Conservation (phyloP, 1,140 invertebrate genomes). For the Holotrichia oblita region DNA sequence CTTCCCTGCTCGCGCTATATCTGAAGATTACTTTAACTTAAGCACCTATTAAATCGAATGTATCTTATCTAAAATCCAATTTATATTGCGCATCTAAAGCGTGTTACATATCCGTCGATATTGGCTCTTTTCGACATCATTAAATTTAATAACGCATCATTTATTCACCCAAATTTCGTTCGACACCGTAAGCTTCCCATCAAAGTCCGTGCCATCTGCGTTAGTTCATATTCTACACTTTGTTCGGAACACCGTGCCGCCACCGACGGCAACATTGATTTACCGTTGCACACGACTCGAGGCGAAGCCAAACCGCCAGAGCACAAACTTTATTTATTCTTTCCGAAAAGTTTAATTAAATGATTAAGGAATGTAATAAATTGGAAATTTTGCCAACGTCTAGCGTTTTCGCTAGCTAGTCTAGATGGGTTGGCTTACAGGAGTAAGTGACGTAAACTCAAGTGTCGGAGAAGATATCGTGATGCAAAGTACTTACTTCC, state of each 20-base stretch:
- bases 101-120: slow-evolving; percentile 16
- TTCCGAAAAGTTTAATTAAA: slow-evolving; percentile 37
- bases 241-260: background rate
- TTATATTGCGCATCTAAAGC: slow-evolving; percentile 12
- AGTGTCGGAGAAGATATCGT: slow-evolving; percentile 34
- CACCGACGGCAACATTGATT: slow-evolving; percentile 22
- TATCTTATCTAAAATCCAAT: slow-evolving; percentile 31
- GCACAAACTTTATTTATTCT: slow-evolving; percentile 32
- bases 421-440: background rate
- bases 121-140: slow-evolving; percentile 22
- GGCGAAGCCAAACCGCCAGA: slow-evolving; percentile 14
- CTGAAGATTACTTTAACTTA: slow-evolving; percentile 22
- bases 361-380: slow-evolving; percentile 36
- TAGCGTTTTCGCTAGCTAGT: background rate
- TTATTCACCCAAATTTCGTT: slow-evolving; percentile 32
- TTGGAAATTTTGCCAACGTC: slow-evolving; percentile 24
- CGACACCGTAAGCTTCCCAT: slow-evolving; percentile 30
- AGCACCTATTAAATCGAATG: slow-evolving; percentile 28
- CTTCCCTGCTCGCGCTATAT: background rate
- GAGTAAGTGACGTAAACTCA: slow-evolving; percentile 13
- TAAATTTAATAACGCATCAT: slow-evolving; percentile 36
- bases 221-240: slow-evolving; percentile 25
- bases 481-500: slow-evolving; percentile 38
- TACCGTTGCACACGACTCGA: slow-evolving; percentile 24
- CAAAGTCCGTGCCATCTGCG: slow-evolving; percentile 26